Base-by-base conservation (phyloP, 2,113 vertebrate genomes). In the Ceyx cyanopectus region DNA sequence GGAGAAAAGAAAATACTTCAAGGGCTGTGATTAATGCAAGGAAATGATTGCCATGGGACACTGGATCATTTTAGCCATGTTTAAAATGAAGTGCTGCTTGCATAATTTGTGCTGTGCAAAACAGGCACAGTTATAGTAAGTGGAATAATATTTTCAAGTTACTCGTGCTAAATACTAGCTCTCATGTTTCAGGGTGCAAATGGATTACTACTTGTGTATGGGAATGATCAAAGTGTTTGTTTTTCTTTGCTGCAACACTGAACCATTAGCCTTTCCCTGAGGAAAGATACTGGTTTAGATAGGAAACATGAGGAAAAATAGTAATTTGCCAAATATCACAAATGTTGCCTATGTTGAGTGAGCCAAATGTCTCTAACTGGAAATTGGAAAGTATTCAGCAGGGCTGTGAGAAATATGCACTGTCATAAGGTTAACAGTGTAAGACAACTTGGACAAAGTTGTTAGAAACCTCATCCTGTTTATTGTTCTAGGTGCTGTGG, bases 271-370 rank as follows among this genome's bases (percentile, higher is more conserved):
- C 41, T 72, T 73, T 93, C 86, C 83, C 92, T 15, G 22, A 94
- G 70, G 89, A 69, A 85, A 87, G 89, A 79, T 90, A 85, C 0
- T 85, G 83, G 86, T 93, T 90, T 96, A 95, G 84, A 14, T 41
- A 84, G 81, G 78, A 90, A 89, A 60, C 46, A 37, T 5, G 72
- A 78, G 56, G 14, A 17, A 77, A 85, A 18, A 21, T 40, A 77
- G 26, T 45, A 16, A 68, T 88, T 90, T 94, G 88, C 95, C 92
- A 96, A 96, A 87, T 94, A 92, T 76, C 77, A 90, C 89, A 94
- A 92, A 90, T 91, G 70, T 69, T 94, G 90, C 63, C 40, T 63
- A 30, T 22, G 32, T 2, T 40, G 70, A 91, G 34, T 2, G 67
- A 96, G 88, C 88, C 95, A 96, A 96, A 88, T 81, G 88, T 66